Evolutionary conservation across 2,797 vertebrate genomes (phyloP).

Genomic region (Rhinophrynus dorsalis): DNA sequence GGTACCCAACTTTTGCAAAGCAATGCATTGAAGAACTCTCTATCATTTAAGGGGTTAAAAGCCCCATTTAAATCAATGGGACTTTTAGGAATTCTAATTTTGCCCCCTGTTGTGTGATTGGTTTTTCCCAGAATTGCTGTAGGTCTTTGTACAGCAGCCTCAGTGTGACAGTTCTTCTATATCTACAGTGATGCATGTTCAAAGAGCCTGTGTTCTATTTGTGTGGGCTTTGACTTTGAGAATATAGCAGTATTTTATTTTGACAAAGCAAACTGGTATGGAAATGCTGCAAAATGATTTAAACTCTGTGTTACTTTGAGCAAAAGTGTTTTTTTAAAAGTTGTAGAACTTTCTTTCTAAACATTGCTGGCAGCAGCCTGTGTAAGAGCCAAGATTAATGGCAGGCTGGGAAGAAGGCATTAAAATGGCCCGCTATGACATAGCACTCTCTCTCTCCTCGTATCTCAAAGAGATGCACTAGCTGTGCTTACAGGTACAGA

Average conservation of each 20-base stretch:
- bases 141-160: no score
- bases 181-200: not conserved
- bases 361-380: conserved; percentile 26
- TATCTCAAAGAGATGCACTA: conserved; percentile 54
- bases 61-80: no score
- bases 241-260: conserved; percentile 11
- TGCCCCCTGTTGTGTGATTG: no score
- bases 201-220: not conserved
- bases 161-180: no score
- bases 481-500: conserved; percentile 54
- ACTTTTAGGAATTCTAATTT: no score
- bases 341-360: conserved; percentile 51
- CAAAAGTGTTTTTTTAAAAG: conserved; percentile 45
- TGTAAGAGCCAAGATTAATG: conserved; percentile 49
- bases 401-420: conserved; percentile 43
- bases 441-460: conserved; percentile 50
- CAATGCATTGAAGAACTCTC: no score
- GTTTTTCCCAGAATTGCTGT: no score
- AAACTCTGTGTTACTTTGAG: conserved; percentile 14
- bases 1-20: no score
- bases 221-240: not conserved
- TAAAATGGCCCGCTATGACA: conserved; percentile 50
- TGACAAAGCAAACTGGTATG: conserved; percentile 16
- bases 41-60: no score
- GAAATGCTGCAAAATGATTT: conserved; percentile 9